Conservation (phyloP, 30 jellyfish, hydroid and myxozoan species). For the Aurelia aurita region DNA sequence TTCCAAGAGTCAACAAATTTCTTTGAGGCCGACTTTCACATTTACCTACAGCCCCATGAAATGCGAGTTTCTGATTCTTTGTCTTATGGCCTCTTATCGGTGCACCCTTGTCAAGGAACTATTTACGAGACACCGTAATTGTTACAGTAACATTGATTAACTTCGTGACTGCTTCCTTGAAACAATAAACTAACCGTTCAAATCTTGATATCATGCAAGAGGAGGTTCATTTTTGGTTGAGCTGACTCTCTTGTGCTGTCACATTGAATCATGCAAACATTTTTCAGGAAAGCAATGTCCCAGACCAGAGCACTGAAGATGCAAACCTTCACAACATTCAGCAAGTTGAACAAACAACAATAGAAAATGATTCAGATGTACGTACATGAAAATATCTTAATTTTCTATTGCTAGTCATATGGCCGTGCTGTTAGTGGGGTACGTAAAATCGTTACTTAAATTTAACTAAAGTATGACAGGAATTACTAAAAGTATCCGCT, state of each 20-base stretch:
- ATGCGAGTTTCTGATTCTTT: too few species aligned
- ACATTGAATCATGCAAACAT: not conserved
- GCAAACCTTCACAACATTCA: slow-evolving; percentile 7
- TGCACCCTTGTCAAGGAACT: too few species aligned
- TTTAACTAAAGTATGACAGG: not conserved
- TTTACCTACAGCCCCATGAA: too few species aligned
- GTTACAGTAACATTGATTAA: too few species aligned
- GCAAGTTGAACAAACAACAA: slow-evolving; percentile 10
- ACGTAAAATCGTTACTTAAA: not conserved
- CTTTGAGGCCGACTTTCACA: too few species aligned
- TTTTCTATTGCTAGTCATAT: not conserved
- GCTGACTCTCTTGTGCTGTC: slow-evolving; percentile 1
- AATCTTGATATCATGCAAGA: not conserved
- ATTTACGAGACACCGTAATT: too few species aligned
- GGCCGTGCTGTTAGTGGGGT: not conserved
- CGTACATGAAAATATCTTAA: not conserved
- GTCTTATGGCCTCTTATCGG: too few species aligned
- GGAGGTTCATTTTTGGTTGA: not conserved
- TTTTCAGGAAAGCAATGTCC: slow-evolving; percentile 3
- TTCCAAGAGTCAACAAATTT: too few species aligned
- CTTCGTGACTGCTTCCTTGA: not conserved
- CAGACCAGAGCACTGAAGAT: slow-evolving; percentile 2
- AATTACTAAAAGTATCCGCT: not conserved
- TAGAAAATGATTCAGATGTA: slow-evolving; percentile 4
- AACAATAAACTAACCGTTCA: not conserved